Evolutionary conservation across 1,140 invertebrate genomes (phyloP).

Genomic region (Drosophila ficusphila): DNA sequence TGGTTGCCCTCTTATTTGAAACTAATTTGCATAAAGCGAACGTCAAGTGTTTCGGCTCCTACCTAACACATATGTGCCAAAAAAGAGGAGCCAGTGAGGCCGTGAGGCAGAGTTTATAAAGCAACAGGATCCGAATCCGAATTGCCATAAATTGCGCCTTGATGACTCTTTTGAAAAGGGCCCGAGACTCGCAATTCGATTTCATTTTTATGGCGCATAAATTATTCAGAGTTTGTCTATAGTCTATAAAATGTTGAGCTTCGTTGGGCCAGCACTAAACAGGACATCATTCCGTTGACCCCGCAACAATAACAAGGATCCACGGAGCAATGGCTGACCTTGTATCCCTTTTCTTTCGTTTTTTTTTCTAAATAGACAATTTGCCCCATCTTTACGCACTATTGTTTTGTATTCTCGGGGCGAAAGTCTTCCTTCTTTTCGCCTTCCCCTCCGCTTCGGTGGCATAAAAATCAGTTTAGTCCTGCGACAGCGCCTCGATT

Average conservation of each 20-base stretch:
- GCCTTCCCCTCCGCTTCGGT: neutral
- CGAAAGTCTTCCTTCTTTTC: neutral
- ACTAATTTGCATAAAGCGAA: constrained; percentile 77
- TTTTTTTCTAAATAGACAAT: constrained; percentile 67
- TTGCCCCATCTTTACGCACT: constrained; percentile 75
- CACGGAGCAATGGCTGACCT: constrained; percentile 55
- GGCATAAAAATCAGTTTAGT: constrained; percentile 76
- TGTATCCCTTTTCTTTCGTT: constrained; percentile 54
- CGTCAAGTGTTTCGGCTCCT: constrained; percentile 52
- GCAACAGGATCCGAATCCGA: constrained; percentile 42
- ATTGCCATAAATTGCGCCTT: constrained; percentile 68
- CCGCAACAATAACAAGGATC: constrained; percentile 8
- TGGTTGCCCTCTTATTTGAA: constrained; percentile 55
- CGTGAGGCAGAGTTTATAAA: constrained; percentile 15
- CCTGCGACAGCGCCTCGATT: constrained; percentile 64
- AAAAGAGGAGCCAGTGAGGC: neutral
- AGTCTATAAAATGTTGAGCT: constrained; percentile 75
- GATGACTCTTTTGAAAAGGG: constrained; percentile 64
- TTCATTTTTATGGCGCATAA: constrained; percentile 76
- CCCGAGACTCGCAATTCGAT: constrained; percentile 60
- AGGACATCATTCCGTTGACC: constrained; percentile 27
- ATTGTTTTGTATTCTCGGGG: constrained; percentile 57
- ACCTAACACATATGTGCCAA: constrained; percentile 44
- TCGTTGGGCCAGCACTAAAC: constrained; percentile 59
- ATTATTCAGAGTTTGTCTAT: constrained; percentile 79